Evolutionary conservation across 2,888 invertebrate species (phyloP).

Genomic region (Acronicta alni): DNA sequence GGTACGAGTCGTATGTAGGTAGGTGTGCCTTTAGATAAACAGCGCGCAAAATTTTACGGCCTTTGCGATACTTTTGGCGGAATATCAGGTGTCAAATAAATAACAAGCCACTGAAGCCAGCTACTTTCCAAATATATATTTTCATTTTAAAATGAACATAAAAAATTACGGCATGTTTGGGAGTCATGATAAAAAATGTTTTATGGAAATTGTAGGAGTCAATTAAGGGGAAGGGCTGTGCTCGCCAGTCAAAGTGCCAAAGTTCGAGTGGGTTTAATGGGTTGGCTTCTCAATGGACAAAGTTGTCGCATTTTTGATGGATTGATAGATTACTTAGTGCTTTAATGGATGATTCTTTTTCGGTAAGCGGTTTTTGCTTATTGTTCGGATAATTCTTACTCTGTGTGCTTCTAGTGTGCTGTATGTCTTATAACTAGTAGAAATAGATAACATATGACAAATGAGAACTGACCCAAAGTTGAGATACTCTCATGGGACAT

Average conservation of each 20-base stretch:
- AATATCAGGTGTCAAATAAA: constrained; percentile 51
- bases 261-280: constrained; percentile 26
- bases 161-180: constrained; percentile 45
- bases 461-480: too few species aligned
- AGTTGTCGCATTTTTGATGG: constrained; percentile 21
- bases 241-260: constrained; percentile 21
- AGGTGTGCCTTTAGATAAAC: constrained; percentile 19
- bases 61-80: constrained; percentile 33
- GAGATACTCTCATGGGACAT: too few species aligned
- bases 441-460: too few species aligned
- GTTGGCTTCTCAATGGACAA: constrained; percentile 16
- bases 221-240: constrained; percentile 8
- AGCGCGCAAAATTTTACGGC: constrained; percentile 34
- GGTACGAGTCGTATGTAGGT: background rate
- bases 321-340: constrained; percentile 25
- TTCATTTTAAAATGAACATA: constrained; percentile 40
- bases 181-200: constrained; percentile 47
- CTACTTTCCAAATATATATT: constrained; percentile 37
- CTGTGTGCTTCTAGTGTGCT: too few species aligned
- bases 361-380: background rate
- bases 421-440: too few species aligned
- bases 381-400: background rate
- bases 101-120: constrained; percentile 33
- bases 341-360: constrained; percentile 1
- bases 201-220: constrained; percentile 28